These are phyloP conservation scores for Mactromeris polynyma DNA, from an alignment of 2,888 invertebrate genomes.

Conservation along the genomic window DNA sequence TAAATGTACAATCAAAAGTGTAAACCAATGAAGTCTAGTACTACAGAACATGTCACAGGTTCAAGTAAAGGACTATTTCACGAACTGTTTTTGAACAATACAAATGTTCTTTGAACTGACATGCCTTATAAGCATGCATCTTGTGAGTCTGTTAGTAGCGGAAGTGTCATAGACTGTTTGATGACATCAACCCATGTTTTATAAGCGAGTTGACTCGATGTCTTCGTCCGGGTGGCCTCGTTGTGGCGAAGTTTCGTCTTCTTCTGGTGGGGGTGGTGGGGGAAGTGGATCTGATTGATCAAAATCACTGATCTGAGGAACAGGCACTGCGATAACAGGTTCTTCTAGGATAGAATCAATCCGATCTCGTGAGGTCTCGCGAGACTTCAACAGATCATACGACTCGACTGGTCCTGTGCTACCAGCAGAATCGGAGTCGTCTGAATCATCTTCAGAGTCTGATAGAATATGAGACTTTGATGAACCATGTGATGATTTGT, in stretches of 20 bases:
- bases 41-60: no score
- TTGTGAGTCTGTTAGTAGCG: no score
- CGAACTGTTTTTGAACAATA: no score
- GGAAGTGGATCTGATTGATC: constrained; percentile 10
- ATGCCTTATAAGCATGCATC: no score
- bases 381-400: constrained; percentile 73
- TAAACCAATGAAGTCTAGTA: no score
- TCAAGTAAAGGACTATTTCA: no score
- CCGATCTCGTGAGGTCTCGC: constrained; percentile 58
- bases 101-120: no score
- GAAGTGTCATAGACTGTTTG: no score
- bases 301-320: constrained; percentile 26
- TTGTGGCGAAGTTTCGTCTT: not conserved
- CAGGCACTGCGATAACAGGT: constrained; percentile 32
- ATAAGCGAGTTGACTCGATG: constrained; percentile 1
- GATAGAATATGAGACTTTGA: constrained; percentile 61
- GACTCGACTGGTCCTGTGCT: constrained; percentile 74
- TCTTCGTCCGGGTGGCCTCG: not conserved
- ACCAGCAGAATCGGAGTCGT: constrained; percentile 70
- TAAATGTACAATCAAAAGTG: no score
- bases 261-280: constrained; percentile 21
- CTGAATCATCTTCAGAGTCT: constrained; percentile 66
- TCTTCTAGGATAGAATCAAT: constrained; percentile 51
- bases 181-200: not conserved
- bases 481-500: constrained; percentile 57